Conservation (phyloP, 2,797 vertebrate genomes). For the Botia kubotai region DNA sequence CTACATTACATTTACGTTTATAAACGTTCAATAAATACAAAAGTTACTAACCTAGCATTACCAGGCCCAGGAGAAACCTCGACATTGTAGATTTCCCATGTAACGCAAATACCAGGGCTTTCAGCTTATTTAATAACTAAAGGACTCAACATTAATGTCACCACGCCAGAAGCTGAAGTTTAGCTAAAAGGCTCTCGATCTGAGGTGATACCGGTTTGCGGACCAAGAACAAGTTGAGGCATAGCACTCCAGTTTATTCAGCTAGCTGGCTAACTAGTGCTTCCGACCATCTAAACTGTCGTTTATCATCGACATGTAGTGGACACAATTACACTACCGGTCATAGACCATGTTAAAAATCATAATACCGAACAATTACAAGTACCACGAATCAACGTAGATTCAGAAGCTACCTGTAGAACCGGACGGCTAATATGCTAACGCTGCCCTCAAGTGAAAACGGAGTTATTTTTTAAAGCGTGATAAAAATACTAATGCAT, state of each 20-base stretch:
- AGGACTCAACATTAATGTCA: neutral
- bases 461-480: neutral
- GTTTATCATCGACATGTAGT: neutral
- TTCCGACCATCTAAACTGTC: neutral
- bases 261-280: slow-evolving; percentile 43
- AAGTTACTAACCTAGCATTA: slow-evolving; percentile 45
- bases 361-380: neutral
- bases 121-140: neutral
- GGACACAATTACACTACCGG: neutral
- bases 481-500: neutral
- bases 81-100: slow-evolving; percentile 46
- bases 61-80: slow-evolving; percentile 37
- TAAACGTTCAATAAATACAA: neutral
- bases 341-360: neutral
- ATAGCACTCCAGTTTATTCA: slow-evolving; percentile 25
- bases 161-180: slow-evolving; percentile 7
- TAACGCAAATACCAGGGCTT: slow-evolving; percentile 12
- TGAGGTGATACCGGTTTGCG: neutral
- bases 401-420: neutral
- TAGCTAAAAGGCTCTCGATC: neutral
- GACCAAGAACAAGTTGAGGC: slow-evolving; percentile 10
- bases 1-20: neutral
- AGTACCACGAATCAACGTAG: neutral
- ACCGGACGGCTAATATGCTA: slow-evolving; percentile 26
- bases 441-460: slow-evolving; percentile 1